phyloP scores from a whole-genome alignment of 2,888 invertebrate species.

The Athalia rosae region DNA sequence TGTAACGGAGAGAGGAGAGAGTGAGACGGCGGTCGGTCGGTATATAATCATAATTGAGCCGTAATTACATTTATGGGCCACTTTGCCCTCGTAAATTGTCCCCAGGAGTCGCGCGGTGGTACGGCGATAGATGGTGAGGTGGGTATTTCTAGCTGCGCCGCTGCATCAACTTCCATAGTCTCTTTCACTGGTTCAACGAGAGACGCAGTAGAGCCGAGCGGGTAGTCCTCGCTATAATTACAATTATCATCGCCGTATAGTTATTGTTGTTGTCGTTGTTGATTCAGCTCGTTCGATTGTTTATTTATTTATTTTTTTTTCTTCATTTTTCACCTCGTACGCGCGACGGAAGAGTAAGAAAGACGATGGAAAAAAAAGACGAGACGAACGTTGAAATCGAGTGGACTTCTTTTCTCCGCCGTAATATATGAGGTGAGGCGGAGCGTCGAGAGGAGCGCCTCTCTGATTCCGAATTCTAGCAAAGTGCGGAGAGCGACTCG shows the following conservation, averaged over 20 bases:
- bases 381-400: too few species aligned
- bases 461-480: constrained; percentile 26
- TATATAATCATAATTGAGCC: constrained; percentile 70
- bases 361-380: too few species aligned
- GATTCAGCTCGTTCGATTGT: constrained; percentile 45
- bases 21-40: constrained; percentile 56
- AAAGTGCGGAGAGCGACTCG: constrained; percentile 19
- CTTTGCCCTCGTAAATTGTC: constrained; percentile 71
- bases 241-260: constrained; percentile 20
- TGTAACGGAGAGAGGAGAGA: neutral
- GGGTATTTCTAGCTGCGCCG: constrained; percentile 12
- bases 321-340: neutral
- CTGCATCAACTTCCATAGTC: too few species aligned
- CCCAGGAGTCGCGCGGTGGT: constrained; percentile 59
- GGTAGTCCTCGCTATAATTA: constrained; percentile 36
- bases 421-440: constrained; percentile 9
- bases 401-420: neutral
- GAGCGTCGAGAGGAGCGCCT: neutral
- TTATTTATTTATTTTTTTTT: neutral
- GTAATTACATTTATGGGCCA: constrained; percentile 72
- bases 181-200: neutral
- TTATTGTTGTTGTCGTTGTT: constrained; percentile 47
- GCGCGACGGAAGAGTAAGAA: neutral
- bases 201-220: neutral
- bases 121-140: constrained; percentile 36